Evolutionary conservation across 1,140 invertebrate species (phyloP).

Genomic region (Macrobrachium nipponense): DNA sequence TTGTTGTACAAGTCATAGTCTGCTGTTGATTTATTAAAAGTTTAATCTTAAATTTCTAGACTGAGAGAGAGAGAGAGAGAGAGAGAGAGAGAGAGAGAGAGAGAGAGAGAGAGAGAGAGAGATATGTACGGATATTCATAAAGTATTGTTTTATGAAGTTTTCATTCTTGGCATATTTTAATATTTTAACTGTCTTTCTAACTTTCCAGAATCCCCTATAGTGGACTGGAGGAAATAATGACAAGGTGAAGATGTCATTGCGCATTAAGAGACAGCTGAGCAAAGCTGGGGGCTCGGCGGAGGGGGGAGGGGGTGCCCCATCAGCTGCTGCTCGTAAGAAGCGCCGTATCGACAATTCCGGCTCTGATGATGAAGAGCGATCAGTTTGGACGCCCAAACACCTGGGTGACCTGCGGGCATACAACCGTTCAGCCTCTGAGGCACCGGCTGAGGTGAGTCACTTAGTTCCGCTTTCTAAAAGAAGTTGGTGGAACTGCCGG

Average conservation of each 20-base stretch:
- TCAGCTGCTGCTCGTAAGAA: conserved; percentile 55
- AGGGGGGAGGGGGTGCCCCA: conserved; percentile 68
- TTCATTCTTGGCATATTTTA: neutral
- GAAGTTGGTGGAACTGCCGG: too few species aligned
- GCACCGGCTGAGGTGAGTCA: conserved; percentile 81
- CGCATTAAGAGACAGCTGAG: conserved; percentile 61
- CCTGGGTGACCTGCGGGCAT: conserved; percentile 87
- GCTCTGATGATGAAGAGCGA: conserved; percentile 73
- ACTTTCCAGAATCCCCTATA: conserved; percentile 30
- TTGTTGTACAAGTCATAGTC: too few species aligned
- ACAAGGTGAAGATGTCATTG: conserved; percentile 44
- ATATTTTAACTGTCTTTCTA: conserved; percentile 11
- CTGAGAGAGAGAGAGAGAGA: too few species aligned
- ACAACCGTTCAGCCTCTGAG: conserved; percentile 88
- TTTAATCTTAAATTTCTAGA: too few species aligned
- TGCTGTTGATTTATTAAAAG: too few species aligned
- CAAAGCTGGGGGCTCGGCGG: conserved; percentile 65
- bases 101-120: too few species aligned
- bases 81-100: too few species aligned
- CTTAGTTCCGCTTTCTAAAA: too few species aligned
- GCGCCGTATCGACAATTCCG: conserved; percentile 70
- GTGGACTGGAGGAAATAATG: conserved; percentile 36
- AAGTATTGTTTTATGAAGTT: neutral
- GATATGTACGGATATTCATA: too few species aligned
- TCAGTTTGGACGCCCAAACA: conserved; percentile 84